Evolutionary conservation across 1,140 invertebrate genomes (phyloP).

Genomic region (Notospermus geniculatus): DNA sequence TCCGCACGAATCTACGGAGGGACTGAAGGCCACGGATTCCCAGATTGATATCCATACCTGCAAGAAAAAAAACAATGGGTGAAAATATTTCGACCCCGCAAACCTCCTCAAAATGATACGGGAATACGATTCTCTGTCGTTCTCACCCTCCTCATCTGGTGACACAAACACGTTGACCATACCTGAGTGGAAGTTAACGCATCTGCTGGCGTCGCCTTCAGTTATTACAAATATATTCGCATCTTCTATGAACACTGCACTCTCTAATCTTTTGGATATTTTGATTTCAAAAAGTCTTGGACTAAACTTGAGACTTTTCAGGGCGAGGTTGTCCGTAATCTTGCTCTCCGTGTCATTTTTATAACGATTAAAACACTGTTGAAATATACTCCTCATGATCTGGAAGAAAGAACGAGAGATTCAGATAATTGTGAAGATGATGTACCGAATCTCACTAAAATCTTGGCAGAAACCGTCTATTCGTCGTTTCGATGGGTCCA

Average conservation of each 20-base stretch:
- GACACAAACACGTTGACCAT: background rate
- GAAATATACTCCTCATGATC: constrained; percentile 54
- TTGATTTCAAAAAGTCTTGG: constrained; percentile 49
- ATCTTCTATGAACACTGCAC: constrained; percentile 43
- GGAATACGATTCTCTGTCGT: background rate
- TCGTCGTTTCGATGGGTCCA: too few relatives aligned
- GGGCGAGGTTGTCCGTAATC: constrained; percentile 34
- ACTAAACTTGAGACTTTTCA: constrained; percentile 47
- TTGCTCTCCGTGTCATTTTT: constrained; percentile 34
- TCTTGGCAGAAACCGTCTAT: too few relatives aligned
- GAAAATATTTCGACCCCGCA: background rate
- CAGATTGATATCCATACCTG: constrained; percentile 49
- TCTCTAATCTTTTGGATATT: constrained; percentile 41
- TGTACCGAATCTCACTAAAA: too few relatives aligned
- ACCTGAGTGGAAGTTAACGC: constrained; percentile 49
- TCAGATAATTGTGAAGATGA: too few relatives aligned
- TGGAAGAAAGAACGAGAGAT: too few relatives aligned
- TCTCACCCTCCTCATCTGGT: too few relatives aligned
- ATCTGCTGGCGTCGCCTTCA: constrained; percentile 45
- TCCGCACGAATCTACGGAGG: constrained; percentile 37
- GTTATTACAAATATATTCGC: constrained; percentile 43
- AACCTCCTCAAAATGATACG: background rate
- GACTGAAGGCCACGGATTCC: constrained; percentile 39
- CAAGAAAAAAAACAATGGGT: constrained; percentile 18
- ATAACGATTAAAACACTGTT: constrained; percentile 51